Base-by-base conservation (phyloP, 1,140 invertebrate species). In the Drosophila kurseongensis region DNA sequence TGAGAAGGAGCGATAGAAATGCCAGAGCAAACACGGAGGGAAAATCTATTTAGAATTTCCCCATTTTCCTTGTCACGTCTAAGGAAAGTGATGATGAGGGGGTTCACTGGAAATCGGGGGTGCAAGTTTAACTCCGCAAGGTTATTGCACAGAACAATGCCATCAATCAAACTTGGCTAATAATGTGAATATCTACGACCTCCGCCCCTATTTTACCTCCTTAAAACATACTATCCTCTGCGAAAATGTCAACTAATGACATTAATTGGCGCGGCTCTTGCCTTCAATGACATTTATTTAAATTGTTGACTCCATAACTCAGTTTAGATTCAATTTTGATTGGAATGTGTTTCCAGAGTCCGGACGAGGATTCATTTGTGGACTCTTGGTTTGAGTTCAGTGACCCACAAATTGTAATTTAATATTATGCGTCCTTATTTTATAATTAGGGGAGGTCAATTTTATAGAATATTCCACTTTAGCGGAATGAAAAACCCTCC, bases 161-260 rank as follows among this genome's bases (percentile, higher is more conserved):
- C 61, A 84, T 83, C 76, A 75, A 84, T 83, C 80, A 84, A 80
- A 84, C 29, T 72, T 51, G 51, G 42, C 80, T 79, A 75, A 83
- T 82, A 82, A 69, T 56, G 50, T 27, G 50, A 68, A 27, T 47
- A 47, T 56, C 63, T 14, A 50, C 27, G 42, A 56, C 27, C 66
- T 68, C 14, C 23, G 55, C 38, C 45, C 27, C 8, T 7, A 16
- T 9, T 16, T 62, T 45, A 60, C 9, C 59, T 48, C 45, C 44
- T 42, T 27, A 9, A 13, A 54, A 27, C 7, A 14, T n/a, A 5
- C 48, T 16, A 10, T 16, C 14, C 35, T 14, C 44, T 35, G 36
- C 50, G 45, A 29, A 45, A 81, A 67, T 77, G 78, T 80, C 78
- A 80, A 35, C 56, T 54, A 69, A 57, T 61, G 48, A 35, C 40